Evolutionary conservation across 2,888 invertebrate species (phyloP).

Genomic region (Microctonus hyperodae): DNA sequence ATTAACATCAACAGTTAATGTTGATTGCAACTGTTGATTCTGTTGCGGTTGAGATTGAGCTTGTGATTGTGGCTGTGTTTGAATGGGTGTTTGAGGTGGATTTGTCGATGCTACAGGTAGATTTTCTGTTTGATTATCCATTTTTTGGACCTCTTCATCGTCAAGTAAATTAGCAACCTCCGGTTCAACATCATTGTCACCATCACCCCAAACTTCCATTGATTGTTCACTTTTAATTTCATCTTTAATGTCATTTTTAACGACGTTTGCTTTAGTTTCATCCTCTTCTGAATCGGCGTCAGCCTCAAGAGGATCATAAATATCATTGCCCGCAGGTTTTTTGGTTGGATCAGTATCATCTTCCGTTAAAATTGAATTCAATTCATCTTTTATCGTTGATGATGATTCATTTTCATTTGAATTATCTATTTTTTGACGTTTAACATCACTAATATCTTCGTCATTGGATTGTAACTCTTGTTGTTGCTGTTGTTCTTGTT

Average conservation of each 20-base stretch:
- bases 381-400: background rate
- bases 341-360: conserved; percentile 35
- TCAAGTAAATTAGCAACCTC: conserved; percentile 56
- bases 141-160: conserved; percentile 48
- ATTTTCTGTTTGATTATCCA: conserved; percentile 23
- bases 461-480: conserved; percentile 11
- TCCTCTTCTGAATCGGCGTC: conserved; percentile 55
- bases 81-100: background rate
- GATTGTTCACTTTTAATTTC: conserved; percentile 14
- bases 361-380: background rate
- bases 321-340: conserved; percentile 50
- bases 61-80: conserved; percentile 34
- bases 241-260: conserved; percentile 39
- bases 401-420: background rate
- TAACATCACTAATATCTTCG: conserved; percentile 3
- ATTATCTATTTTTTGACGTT: conserved; percentile 5
- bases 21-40: conserved; percentile 8
- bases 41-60: conserved; percentile 22
- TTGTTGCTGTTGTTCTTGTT: conserved; percentile 11
- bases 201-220: conserved; percentile 47
- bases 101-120: conserved; percentile 4
- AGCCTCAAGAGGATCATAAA: conserved; percentile 56
- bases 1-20: background rate
- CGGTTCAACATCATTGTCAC: conserved; percentile 50
- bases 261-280: conserved; percentile 32